phyloP scores from a whole-genome alignment of 2,888 invertebrate species.

The Crematogaster levior region DNA sequence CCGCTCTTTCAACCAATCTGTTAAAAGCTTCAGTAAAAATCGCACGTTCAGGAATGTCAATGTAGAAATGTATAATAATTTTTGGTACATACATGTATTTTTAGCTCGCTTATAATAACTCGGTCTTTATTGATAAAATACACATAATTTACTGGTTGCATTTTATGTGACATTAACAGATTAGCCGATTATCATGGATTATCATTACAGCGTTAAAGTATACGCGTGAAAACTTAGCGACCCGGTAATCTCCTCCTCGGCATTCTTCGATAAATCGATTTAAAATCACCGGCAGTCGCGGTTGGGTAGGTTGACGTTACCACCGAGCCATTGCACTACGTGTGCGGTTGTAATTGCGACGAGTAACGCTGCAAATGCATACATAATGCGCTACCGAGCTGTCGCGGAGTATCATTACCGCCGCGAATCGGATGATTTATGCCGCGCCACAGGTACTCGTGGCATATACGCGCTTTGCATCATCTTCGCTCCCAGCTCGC shows the following conservation, averaged over 20 bases:
- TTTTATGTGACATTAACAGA: not conserved
- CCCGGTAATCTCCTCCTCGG: conserved; percentile 51
- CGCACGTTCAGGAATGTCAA: not conserved
- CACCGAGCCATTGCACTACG: conserved; percentile 36
- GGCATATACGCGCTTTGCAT: conserved; percentile 11
- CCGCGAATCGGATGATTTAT: conserved; percentile 66
- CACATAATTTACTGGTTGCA: not conserved
- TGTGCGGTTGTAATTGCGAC: conserved; percentile 67
- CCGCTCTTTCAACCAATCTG: conserved; percentile 18
- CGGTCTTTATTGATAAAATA: not conserved
- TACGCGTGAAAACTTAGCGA: not conserved
- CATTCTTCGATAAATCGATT: conserved; percentile 72
- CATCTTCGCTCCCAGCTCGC: conserved; percentile 27
- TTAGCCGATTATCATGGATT: not conserved
- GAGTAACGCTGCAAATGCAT: conserved; percentile 65
- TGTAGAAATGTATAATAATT: not conserved
- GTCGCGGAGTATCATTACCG: conserved; percentile 68
- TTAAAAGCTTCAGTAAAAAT: not conserved
- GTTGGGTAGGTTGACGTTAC: conserved; percentile 17
- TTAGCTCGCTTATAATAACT: not conserved
- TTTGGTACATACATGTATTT: not conserved
- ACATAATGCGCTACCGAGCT: conserved; percentile 66
- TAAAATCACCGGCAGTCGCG: conserved; percentile 64
- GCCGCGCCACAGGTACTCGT: conserved; percentile 49
- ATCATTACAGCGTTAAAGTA: not conserved